These are phyloP conservation scores for Melipona beecheii DNA, from an alignment of 2,888 invertebrate genomes.

Conservation along the genomic window DNA sequence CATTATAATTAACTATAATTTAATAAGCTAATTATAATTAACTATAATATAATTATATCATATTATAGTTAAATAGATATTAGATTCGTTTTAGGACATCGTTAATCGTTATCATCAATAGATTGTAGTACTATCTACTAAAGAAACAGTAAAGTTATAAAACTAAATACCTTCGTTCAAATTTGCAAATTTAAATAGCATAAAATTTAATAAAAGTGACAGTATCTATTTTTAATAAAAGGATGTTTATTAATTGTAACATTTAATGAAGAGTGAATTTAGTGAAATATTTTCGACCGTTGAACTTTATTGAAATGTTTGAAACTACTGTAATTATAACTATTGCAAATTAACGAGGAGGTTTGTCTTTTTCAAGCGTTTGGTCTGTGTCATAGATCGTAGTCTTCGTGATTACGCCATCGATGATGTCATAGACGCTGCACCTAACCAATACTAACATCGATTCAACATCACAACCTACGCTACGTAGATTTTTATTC, in stretches of 20 bases:
- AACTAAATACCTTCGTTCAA: neutral
- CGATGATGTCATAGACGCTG: constrained; percentile 73
- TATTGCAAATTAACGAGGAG: neutral
- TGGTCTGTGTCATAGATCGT: constrained; percentile 73
- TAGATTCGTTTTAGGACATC: neutral
- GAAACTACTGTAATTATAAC: neutral
- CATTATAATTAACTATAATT: too few relatives aligned
- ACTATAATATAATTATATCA: too few relatives aligned
- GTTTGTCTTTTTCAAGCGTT: constrained; percentile 19
- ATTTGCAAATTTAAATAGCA: neutral
- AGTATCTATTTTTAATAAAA: neutral
- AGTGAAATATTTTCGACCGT: neutral
- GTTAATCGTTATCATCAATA: neutral
- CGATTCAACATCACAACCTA: constrained; percentile 38
- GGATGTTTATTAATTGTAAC: too few relatives aligned
- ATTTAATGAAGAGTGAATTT: neutral
- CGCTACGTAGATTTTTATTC: constrained; percentile 40
- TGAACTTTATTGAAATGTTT: neutral
- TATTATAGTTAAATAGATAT: too few relatives aligned
- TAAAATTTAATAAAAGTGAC: neutral
- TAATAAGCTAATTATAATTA: too few relatives aligned
- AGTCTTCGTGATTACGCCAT: constrained; percentile 73
- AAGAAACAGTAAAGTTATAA: neutral
- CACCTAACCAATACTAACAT: constrained; percentile 46
- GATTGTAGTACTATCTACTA: neutral